Percentiles rank a stretch among this genome's conserved stretches.
phyloP scores from a whole-genome alignment of 1,140 invertebrate species.

The Monochamus saltuarius region DNA sequence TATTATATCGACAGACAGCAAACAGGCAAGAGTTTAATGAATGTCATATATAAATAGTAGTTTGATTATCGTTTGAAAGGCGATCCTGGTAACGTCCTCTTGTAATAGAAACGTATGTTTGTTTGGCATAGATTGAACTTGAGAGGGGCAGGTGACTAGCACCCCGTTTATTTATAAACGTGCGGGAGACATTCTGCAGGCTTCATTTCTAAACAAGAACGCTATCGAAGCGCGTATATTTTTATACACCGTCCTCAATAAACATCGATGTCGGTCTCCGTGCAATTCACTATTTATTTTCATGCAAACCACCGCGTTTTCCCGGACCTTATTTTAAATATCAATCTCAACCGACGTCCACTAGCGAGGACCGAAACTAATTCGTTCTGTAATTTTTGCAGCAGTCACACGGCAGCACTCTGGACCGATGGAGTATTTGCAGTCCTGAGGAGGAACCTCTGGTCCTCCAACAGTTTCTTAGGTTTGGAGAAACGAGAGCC shows the following conservation, averaged over 20 bases:
- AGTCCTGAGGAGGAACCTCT: conserved; percentile 82
- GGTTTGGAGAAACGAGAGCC: conserved; percentile 79
- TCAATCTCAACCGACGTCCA: background rate
- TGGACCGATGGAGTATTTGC: conserved; percentile 82
- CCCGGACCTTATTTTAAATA: background rate
- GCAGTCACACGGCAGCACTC: conserved; percentile 71
- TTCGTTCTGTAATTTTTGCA: conserved; percentile 46
- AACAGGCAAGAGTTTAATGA: conserved; percentile 33
- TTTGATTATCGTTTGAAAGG: conserved; percentile 31
- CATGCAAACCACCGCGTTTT: conserved; percentile 14
- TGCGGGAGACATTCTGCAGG: conserved; percentile 47
- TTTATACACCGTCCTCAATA: conserved; percentile 43
- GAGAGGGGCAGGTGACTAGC: conserved; percentile 45
- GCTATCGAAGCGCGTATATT: conserved; percentile 42
- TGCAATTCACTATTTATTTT: conserved; percentile 20
- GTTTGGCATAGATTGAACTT: conserved; percentile 42
- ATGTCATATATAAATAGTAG: conserved; percentile 39
- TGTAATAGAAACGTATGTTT: conserved; percentile 36
- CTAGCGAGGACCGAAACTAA: background rate
- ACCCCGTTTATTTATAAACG: conserved; percentile 47
- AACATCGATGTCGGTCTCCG: conserved; percentile 29
- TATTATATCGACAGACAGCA: conserved; percentile 26
- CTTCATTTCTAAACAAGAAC: conserved; percentile 45
- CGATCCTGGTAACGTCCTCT: conserved; percentile 30
- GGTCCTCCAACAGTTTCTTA: conserved; percentile 82